Conservation (phyloP, 2,888 invertebrate genomes). For the Coleophora flavipennella region DNA sequence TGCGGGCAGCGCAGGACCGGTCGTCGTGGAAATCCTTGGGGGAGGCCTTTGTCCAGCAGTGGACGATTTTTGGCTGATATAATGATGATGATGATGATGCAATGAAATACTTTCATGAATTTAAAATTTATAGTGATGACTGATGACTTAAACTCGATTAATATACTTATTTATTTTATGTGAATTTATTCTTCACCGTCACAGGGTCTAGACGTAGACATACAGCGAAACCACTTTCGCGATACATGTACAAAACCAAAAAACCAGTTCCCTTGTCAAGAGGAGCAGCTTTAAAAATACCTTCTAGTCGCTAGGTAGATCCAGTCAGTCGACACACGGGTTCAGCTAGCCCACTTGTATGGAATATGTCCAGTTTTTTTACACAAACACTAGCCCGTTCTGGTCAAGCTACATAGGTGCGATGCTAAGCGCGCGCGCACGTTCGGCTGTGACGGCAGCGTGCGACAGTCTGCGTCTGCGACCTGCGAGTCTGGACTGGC, state of each 20-base stretch:
- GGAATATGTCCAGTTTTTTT: conserved; percentile 27
- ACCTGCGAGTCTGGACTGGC: conserved; percentile 9
- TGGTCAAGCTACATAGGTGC: conserved; percentile 4
- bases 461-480: conserved; percentile 31
- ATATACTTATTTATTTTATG: too few species aligned
- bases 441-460: conserved; percentile 29
- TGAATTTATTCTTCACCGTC: too few species aligned
- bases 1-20: too few species aligned
- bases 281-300: conserved; percentile 43
- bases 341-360: conserved; percentile 27
- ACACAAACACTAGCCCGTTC: conserved; percentile 25
- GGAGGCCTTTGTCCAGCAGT: too few species aligned
- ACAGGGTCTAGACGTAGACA: background rate
- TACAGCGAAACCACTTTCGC: conserved; percentile 32
- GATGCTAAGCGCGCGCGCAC: conserved; percentile 12
- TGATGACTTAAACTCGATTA: too few species aligned
- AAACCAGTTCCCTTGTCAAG: conserved; percentile 41
- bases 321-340: conserved; percentile 18
- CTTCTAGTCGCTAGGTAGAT: conserved; percentile 32
- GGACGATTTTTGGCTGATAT: too few species aligned
- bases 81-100: too few species aligned
- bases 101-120: too few species aligned
- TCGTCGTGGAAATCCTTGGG: too few species aligned
- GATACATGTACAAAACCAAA: conserved; percentile 24
- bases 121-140: too few species aligned